Evolutionary conservation across 2,888 invertebrate species (phyloP), one percentile per base, ranked within the genome.

Genomic region (Himalopsyche japonica): DNA sequence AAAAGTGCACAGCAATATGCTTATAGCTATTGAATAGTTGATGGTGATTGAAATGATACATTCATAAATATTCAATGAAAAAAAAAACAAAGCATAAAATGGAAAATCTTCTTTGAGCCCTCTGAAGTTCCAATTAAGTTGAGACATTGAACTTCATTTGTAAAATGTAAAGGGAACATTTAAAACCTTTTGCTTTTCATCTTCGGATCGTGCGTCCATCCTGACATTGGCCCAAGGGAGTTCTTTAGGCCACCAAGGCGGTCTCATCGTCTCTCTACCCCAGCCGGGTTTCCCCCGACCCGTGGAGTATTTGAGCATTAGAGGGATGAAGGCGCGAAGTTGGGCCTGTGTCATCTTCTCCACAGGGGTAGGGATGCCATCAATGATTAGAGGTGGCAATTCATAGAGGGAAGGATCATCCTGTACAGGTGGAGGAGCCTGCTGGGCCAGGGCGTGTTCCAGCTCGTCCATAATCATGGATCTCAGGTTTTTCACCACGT

Each of bases 321-420:
- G 94, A 87, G 98, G 98, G 89, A 99, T 99, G 91, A 99, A 99
- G 85, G 98, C 98, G 88, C 99, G 92, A 86, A 99, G 93, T 91
- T 99, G 98, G 82, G 98, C 98, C 93, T 98, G 98, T 64, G 98
- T 99, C 99, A 99, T 99, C 94, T 99, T 99, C 92, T 99, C 98
- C 0, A 99, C 98, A 20, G 98, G 98, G 86, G 98, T 99, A 87
- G 98, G 98, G 90, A 98, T 99, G 87, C 98, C 98, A 92, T 99
- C 98, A 89, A 99, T 98, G 89, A 98, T 98, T 87, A 99, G 93
- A 77, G 98, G 98, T 86, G 99, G 99, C 90, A 99, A 92, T 93
- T 98, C 98, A 91, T 98, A 98, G 84, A 98, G 93, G 87, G 97
- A 96, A 5, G 98, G 97, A 92, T 98, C 98, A 89, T 98, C 98